A percentile compares a stretch with the other conserved stretches of the same genome.
Evolutionary conservation across 2,797 vertebrate species (phyloP).

Genomic region (Artibeus jamaicensis): DNA sequence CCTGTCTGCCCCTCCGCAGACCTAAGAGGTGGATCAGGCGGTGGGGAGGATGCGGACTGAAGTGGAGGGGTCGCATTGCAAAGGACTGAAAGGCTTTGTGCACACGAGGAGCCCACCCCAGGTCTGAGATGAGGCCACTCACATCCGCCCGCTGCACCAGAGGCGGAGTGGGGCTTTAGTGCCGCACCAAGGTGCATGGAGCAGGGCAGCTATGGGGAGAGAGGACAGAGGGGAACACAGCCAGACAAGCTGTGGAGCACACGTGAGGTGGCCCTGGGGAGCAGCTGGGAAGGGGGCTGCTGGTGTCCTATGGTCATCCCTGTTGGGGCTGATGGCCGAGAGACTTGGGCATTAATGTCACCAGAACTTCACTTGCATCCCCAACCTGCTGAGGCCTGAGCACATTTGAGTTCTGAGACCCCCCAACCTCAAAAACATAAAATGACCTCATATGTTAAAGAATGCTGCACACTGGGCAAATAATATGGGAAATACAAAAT

Average conservation of each 20-base stretch:
- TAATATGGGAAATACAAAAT: constrained; percentile 21
- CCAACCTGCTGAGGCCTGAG: not conserved
- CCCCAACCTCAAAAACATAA: not conserved
- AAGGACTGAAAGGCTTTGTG: not conserved
- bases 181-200: fast-evolving
- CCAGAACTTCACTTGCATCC: not conserved
- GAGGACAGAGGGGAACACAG: not conserved
- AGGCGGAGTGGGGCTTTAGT: not conserved
- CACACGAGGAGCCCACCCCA: not conserved
- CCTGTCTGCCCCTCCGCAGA: not conserved
- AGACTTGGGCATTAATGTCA: not conserved
- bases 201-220: not conserved
- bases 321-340: not conserved
- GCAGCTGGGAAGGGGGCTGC: fast-evolving
- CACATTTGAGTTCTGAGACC: not conserved
- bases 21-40: not conserved
- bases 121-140: fast-evolving
- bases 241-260: fast-evolving
- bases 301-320: not conserved
- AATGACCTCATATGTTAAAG: not conserved
- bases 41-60: not conserved
- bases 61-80: not conserved
- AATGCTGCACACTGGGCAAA: not conserved
- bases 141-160: not conserved
- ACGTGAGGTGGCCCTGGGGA: not conserved